Conservation (phyloP, 2,888 invertebrate species). For the Xanthorhoe spadicearia region DNA sequence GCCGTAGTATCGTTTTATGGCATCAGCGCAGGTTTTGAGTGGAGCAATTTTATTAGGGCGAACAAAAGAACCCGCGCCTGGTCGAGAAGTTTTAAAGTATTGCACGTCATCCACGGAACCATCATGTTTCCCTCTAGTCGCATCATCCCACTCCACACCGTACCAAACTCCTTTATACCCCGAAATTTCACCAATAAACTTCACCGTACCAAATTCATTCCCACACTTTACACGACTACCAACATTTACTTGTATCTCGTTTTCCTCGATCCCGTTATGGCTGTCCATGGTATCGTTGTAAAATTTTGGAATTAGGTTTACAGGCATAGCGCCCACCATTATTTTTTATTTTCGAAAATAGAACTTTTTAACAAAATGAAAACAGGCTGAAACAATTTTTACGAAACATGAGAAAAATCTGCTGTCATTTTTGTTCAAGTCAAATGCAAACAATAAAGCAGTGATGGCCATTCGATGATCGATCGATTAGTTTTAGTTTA, state of each 20-base stretch:
- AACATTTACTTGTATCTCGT: constrained; percentile 77
- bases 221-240: constrained; percentile 76
- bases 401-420: constrained; percentile 28
- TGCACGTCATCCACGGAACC: constrained; percentile 91
- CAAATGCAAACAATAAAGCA: constrained; percentile 37
- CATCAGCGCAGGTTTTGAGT: constrained; percentile 89
- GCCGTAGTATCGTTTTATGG: constrained; percentile 85
- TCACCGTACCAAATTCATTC: constrained; percentile 84
- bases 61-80: constrained; percentile 95
- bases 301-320: constrained; percentile 83
- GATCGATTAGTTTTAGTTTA: neutral
- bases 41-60: constrained; percentile 91
- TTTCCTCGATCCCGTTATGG: constrained; percentile 77
- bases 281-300: constrained; percentile 79
- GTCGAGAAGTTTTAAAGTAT: constrained; percentile 91
- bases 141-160: constrained; percentile 99
- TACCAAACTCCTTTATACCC: constrained; percentile 92
- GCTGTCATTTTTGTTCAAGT: constrained; percentile 50
- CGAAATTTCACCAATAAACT: constrained; percentile 90
- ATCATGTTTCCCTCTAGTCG: constrained; percentile 95
- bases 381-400: constrained; percentile 36
- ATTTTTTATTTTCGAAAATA: constrained; percentile 76
- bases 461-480: neutral
- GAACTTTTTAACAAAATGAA: constrained; percentile 75
- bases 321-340: constrained; percentile 85